Evolutionary conservation across 2,888 invertebrate genomes (phyloP), one percentile per base, ranked within the genome.

Genomic region (Apamea monoglypha): DNA sequence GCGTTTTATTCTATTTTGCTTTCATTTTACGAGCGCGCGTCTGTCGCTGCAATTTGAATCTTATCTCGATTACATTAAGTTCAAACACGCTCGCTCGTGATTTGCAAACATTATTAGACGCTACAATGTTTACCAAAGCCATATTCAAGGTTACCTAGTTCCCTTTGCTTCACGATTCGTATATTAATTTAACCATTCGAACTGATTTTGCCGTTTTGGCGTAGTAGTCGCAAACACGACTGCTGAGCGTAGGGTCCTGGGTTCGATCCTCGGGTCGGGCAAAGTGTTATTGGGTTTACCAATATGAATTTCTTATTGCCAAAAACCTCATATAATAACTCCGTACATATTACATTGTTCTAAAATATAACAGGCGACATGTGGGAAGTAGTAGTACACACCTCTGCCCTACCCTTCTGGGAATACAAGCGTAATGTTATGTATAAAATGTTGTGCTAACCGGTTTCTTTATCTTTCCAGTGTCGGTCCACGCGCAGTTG

Each of bases 401-500:
- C 25, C 16, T 32, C 16, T 71, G n/a, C 10, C 32, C 32, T 53
- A 32, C 14, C 8, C 32, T 10, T 50, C 16, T 16, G 10, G 21
- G 21, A n/a, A 47, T 32, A 36, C 3, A 12, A 36, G 16, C 25
- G 12, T 32, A 5, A 10, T 50, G 4, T 25, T 12, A 50, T 18
- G 10, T 75, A 56, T 25, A n/a, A 1, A 0, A 76, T 32, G 2
- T 36, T 21, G 44, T 63, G 44, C 12, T 67, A 44, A 77, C 25
- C 2, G 0, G 0, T 66, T 66, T 50, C 21, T 86, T 71, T 63
- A 47, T 77, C 12, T 74, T 97, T 97, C 67, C 95, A 98, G 99
- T 98, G 50, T 97, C 97, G 61, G 98, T 97, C 82, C 98, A 98
- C 92, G 98, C 98, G 1, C 99, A 99, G 93, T 95, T 99, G 74